Conservation (phyloP, 2,113 vertebrate genomes). For the Syrrhaptes paradoxus region DNA sequence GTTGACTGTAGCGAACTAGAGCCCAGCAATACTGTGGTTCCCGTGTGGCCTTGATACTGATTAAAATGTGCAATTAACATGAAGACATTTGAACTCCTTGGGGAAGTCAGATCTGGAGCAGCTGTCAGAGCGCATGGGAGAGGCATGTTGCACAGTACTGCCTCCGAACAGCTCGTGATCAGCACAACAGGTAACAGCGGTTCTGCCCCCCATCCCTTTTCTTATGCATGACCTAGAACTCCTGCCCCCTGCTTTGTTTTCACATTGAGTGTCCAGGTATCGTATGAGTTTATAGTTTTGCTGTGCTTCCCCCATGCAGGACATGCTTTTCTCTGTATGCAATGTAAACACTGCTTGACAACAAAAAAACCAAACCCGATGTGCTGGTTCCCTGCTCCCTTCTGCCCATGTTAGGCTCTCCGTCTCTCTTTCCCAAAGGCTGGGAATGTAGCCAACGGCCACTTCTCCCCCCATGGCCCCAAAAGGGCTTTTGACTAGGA, state of each 20-base stretch:
- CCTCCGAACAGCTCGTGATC: conserved; percentile 25
- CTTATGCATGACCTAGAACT: conserved; percentile 8
- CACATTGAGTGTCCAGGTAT: background rate
- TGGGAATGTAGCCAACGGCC: background rate
- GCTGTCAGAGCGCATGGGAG: background rate
- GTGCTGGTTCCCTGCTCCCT: background rate
- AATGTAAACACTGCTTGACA: conserved; percentile 27
- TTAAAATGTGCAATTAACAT: conserved; percentile 58
- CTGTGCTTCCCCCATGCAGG: conserved; percentile 45
- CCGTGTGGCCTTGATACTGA: conserved; percentile 48
- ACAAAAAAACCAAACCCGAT: background rate
- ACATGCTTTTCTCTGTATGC: conserved; percentile 22
- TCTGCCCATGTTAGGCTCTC: background rate
- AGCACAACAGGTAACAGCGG: conserved; percentile 43
- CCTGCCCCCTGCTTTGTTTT: background rate
- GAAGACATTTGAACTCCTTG: conserved; percentile 22
- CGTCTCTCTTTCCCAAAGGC: background rate
- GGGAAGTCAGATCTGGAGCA: conserved; percentile 36
- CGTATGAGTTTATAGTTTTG: conserved; percentile 33
- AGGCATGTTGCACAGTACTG: conserved; percentile 19
- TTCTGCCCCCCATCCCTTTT: background rate
- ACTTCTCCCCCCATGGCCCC: background rate
- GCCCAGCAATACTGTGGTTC: conserved; percentile 57
- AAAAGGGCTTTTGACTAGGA: background rate
- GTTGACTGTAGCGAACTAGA: conserved; percentile 60